Percentiles rank a stretch among this genome's conserved stretches.
These are phyloP conservation scores for Aptenodytes forsteri DNA, from an alignment of 2,113 vertebrate genomes.

Conservation along the genomic window DNA sequence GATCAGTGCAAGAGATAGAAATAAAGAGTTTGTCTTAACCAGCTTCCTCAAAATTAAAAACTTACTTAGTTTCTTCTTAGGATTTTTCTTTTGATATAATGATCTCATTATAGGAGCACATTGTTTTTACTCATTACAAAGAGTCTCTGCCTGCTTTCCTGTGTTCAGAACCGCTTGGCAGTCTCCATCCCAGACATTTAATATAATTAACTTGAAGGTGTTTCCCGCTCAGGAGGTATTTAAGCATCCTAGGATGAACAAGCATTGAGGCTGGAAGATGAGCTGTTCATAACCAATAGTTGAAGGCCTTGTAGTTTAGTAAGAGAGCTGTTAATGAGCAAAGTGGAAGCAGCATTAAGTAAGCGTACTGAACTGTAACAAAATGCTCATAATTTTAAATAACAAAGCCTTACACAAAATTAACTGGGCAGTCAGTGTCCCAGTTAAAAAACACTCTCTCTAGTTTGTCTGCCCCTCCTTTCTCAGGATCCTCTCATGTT, in stretches of 20 bases:
- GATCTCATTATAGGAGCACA: neutral
- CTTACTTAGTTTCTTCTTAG: neutral
- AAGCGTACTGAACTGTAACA: conserved; percentile 40
- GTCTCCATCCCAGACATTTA: conserved; percentile 22
- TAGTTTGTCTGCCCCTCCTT: neutral
- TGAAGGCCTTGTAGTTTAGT: conserved; percentile 11
- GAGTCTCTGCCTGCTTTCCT: neutral
- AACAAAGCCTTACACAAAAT: conserved; percentile 37
- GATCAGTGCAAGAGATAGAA: neutral
- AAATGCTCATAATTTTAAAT: conserved; percentile 46
- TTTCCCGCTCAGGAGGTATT: conserved; percentile 30
- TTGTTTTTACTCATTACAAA: neutral
- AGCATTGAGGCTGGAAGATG: conserved; percentile 3
- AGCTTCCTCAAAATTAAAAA: neutral
- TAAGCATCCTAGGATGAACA: conserved; percentile 10
- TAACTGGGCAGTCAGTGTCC: neutral
- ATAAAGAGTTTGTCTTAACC: neutral
- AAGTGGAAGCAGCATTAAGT: conserved; percentile 31
- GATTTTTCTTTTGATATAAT: neutral
- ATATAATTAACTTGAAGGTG: conserved; percentile 40
- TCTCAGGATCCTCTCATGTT: neutral
- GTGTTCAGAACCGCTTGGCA: neutral
- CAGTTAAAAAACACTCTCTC: neutral
- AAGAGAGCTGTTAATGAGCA: conserved; percentile 27
- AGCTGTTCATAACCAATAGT: conserved; percentile 19